Conservation (phyloP, 2,113 vertebrate genomes). For the Anolis carolinensis region DNA sequence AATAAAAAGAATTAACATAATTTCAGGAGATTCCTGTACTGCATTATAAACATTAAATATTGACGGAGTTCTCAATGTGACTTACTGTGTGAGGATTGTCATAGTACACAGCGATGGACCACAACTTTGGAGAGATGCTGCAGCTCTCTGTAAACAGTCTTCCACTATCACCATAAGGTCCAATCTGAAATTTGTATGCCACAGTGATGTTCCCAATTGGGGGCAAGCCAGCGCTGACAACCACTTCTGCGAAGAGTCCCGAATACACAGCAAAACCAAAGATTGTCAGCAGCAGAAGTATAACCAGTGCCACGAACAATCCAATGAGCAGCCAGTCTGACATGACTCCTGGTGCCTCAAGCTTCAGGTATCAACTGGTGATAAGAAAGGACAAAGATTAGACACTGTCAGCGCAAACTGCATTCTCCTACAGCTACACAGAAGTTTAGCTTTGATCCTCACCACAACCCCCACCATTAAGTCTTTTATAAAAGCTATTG, state of each 20-base stretch:
- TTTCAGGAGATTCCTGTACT: no score
- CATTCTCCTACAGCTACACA: neutral
- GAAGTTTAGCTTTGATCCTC: neutral
- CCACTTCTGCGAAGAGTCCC: conserved; percentile 81
- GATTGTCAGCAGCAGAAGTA: conserved; percentile 79
- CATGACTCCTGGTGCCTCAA: conserved; percentile 70
- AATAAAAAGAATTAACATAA: no score
- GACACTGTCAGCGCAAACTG: neutral
- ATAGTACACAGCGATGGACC: conserved; percentile 86
- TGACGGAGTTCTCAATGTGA: neutral
- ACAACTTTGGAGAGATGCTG: conserved; percentile 84
- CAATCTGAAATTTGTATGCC: conserved; percentile 89
- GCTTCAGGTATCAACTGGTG: conserved; percentile 45
- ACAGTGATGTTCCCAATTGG: conserved; percentile 83
- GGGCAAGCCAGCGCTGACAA: conserved; percentile 84
- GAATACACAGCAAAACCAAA: conserved; percentile 83
- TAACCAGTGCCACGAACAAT: conserved; percentile 72
- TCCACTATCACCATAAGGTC: conserved; percentile 80
- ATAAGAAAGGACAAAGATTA: conserved; percentile 36
- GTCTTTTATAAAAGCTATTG: neutral
- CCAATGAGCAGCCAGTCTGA: conserved; percentile 80
- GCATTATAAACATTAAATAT: no score
- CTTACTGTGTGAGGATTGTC: conserved; percentile 90
- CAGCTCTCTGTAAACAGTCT: conserved; percentile 84
- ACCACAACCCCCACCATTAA: neutral